Base-by-base conservation (phyloP, 2,797 vertebrate genomes). In the Okamejei kenojei region DNA sequence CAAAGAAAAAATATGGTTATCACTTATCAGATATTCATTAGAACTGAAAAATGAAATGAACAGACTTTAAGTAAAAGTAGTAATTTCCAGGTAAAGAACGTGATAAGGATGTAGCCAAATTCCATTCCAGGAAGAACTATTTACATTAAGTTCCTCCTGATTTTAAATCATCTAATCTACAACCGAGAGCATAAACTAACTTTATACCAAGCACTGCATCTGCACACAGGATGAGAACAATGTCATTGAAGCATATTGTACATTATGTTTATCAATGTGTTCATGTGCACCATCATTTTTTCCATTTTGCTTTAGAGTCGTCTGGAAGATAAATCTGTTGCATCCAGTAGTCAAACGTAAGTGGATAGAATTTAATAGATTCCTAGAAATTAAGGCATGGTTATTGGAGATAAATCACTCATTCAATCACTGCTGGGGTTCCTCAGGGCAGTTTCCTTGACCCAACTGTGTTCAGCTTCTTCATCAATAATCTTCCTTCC, bases 321-420 rank as follows among this genome's bases (percentile, higher is more conserved):
- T 97, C 96, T 97, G 94, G 98, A 98, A 96, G 97, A 97, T 93
- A 98, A 97, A 96, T 97, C 98, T 58, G 96, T 97, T 93, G 98
- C 97, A 94, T 96, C 96, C 93, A 97, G 95, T 94, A 97, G 95
- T 96, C 96, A 96, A 94, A 95, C 98, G 98, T 99, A 96, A 98
- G 98, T 65, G 84, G 32, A 35, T 88, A 63, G 7, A 88, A 88
- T 86, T 21, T n/a, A 8, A 26, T 29, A 23, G 17, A 88, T 21
- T 88, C 17, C 1, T 21, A 21, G 58, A 58, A 11, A 29, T 82
- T 74, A 23, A 19, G 23, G 71, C 71, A 74, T 74, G 19, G 71
- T 21, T 74, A 23, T 71, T 71, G 68, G 13, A 15, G 71, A 19
- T 74, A 1, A 74, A 21, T 4, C 19, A 21, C 17, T 74, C 21